phyloP scores from a whole-genome alignment of 1,140 invertebrate genomes.

The Drosophila orena region DNA sequence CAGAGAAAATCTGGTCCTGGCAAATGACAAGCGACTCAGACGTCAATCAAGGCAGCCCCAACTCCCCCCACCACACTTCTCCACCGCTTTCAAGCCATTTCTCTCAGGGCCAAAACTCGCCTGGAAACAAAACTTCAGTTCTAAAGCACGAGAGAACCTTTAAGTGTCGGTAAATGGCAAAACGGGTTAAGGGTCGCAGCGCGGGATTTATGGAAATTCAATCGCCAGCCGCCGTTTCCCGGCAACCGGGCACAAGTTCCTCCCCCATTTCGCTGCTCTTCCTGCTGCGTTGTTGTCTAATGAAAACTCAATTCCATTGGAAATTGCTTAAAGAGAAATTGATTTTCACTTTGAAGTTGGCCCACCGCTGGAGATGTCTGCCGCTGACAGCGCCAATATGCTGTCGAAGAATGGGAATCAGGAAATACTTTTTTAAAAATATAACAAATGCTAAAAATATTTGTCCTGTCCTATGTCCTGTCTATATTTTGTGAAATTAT shows the following conservation, averaged over 20 bases:
- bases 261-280: conserved; percentile 10
- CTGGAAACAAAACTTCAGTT: conserved; percentile 39
- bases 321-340: conserved; percentile 69
- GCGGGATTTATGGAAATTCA: conserved; percentile 60
- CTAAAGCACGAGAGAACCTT: conserved; percentile 40
- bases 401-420: neutral
- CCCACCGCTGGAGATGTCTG: conserved; percentile 37
- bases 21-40: conserved; percentile 46
- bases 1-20: conserved; percentile 32
- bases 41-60: conserved; percentile 61
- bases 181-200: conserved; percentile 38
- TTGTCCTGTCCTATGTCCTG: no score
- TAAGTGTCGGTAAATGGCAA: conserved; percentile 65
- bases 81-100: conserved; percentile 15
- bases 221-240: conserved; percentile 31
- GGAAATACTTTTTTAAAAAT: neutral
- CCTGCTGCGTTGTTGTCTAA: conserved; percentile 55
- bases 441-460: neutral
- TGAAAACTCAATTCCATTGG: conserved; percentile 76
- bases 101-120: conserved; percentile 37
- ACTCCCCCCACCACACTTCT: neutral
- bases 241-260: conserved; percentile 15
- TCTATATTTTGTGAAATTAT: no score
- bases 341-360: conserved; percentile 75
- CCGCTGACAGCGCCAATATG: conserved; percentile 45